These are phyloP conservation scores for Drosophila lacertosa DNA, from an alignment of 1,140 invertebrate genomes.

Conservation along the genomic window DNA sequence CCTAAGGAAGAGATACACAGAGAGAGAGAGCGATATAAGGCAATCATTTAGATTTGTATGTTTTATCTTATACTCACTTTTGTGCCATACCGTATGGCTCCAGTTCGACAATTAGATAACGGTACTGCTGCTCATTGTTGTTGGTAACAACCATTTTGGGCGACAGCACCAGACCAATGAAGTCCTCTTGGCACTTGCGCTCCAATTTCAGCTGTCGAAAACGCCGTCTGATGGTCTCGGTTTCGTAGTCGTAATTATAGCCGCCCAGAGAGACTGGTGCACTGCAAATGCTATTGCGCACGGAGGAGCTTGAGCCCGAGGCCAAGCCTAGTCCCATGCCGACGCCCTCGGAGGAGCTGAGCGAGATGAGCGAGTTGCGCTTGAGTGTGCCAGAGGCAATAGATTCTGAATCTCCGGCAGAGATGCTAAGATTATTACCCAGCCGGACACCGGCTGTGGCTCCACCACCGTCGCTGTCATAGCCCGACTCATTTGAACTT, in stretches of 20 bases:
- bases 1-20: conserved; percentile 83
- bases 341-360: conserved; percentile 75
- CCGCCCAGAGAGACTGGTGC: conserved; percentile 73
- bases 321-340: conserved; percentile 46
- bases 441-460: conserved; percentile 83
- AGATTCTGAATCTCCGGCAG: conserved; percentile 83
- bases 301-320: conserved; percentile 17
- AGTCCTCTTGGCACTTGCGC: conserved; percentile 88
- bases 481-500: conserved; percentile 92
- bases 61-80: conserved; percentile 85
- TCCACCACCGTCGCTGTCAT: conserved; percentile 90
- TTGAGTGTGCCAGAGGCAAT: conserved; percentile 83
- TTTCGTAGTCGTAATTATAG: conserved; percentile 82
- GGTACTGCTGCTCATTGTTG: conserved; percentile 86
- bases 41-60: background rate
- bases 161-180: conserved; percentile 88
- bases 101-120: conserved; percentile 92
- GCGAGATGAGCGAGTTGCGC: conserved; percentile 78
- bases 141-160: conserved; percentile 86
- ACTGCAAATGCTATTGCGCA: conserved; percentile 73
- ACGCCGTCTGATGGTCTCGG: conserved; percentile 77
- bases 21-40: too few species aligned
- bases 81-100: conserved; percentile 92
- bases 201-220: conserved; percentile 86
- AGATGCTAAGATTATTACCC: conserved; percentile 84